Percentiles rank a stretch among this genome's conserved stretches.
phyloP scores from a whole-genome alignment of 2,113 vertebrate species.

The Balaenoptera acutorostrata region DNA sequence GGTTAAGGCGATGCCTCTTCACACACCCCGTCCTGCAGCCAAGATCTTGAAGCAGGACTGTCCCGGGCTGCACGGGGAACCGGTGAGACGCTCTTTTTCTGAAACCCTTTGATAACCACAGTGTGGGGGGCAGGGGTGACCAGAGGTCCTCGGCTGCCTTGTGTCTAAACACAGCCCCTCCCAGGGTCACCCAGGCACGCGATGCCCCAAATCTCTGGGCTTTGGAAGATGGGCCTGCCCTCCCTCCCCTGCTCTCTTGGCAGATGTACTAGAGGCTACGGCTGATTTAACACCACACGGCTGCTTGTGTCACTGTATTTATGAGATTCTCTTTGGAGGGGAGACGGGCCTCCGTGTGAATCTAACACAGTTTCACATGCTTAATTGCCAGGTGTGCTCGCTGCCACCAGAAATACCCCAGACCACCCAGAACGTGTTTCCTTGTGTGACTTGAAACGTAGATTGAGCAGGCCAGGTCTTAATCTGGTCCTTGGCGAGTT shows the following conservation, averaged over 20 bases:
- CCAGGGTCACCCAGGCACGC: accelerated
- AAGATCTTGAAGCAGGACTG: constrained; percentile 59
- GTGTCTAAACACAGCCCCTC: background rate
- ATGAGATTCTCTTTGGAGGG: background rate
- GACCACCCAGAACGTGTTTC: background rate
- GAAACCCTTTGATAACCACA: background rate
- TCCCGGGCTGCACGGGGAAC: constrained; percentile 55
- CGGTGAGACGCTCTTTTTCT: constrained; percentile 62
- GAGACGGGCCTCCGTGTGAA: accelerated
- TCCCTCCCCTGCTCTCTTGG: background rate
- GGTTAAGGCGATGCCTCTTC: constrained; percentile 67
- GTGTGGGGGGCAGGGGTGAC: accelerated
- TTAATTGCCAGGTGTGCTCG: background rate
- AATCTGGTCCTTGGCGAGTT: too few relatives aligned
- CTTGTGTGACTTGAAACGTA: background rate
- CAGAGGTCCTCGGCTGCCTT: accelerated
- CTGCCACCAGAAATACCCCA: background rate
- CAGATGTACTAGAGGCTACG: background rate
- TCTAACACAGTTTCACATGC: background rate
- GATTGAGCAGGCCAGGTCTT: background rate
- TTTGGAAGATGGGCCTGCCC: background rate
- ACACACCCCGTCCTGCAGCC: constrained; percentile 50
- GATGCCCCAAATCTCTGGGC: background rate
- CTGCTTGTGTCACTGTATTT: background rate
- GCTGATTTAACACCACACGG: accelerated